Base-by-base conservation (phyloP, 2,113 vertebrate genomes). In the Sinocyclocheilus maitianheensis region DNA sequence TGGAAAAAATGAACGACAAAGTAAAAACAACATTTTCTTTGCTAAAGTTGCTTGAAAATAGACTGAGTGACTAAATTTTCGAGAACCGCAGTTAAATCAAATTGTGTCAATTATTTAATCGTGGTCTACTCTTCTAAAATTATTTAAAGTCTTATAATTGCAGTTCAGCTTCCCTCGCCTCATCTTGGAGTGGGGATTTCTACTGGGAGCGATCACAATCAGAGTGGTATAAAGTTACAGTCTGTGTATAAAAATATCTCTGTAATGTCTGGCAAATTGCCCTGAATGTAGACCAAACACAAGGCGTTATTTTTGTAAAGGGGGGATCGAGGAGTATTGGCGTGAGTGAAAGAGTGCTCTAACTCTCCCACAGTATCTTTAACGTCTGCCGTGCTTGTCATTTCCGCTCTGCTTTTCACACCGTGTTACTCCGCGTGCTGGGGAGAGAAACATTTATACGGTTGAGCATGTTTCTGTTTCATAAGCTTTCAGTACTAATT, bases 121-220 rank as follows among this genome's bases (percentile, higher is more conserved):
- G 94, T 91, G 91, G 94, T 95, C 95, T 96, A 96, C 95, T 97
- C 96, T 97, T 96, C 94, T 96, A 94, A 94, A 96, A 97, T 98
- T 97, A 97, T 96, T 97, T 96, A 96, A 97, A 96, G 95, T 96
- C 96, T 95, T 93, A 93, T 96, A 97, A 97, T 97, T 96, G 95
- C 93, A 94, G 93, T 93, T 94, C 91, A 89, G 93, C 92, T 95
- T 95, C 93, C 92, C 91, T 91, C 94, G 92, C 94, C 94, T 96
- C 92, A 93, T 95, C 96, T 95, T 93, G 88, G 89, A 95, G 94
- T 91, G 93, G 93, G 94, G 94, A 95, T 95, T 95, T 96, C 96
- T 95, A 93, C 95, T 94, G 96, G 96, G 96, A 97, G 92, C 92
- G 95, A 95, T 96, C 95, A 95, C 94, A 96, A 95, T 96, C 95